Percentiles rank a stretch among this genome's conserved stretches.
Evolutionary conservation across 53 echinoderm and acorn worm genomes (phyloP).

Genomic region (Antedon mediterranea): DNA sequence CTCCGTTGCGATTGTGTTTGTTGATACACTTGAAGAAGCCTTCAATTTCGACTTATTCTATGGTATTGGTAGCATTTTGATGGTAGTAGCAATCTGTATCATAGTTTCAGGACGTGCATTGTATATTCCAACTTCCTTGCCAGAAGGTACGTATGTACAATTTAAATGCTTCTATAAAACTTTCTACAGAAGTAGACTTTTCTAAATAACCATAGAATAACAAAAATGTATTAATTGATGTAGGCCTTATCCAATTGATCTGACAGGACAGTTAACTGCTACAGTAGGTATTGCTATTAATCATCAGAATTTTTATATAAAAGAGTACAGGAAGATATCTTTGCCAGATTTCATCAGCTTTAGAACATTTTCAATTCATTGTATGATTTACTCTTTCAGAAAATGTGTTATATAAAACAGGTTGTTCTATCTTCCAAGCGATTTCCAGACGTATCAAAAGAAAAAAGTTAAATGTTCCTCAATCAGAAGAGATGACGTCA

Average conservation of each 20-base stretch:
- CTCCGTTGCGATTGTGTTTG: constrained; percentile 20
- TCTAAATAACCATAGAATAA: too few species aligned
- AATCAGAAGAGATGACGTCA: not conserved
- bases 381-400: not conserved
- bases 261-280: too few species aligned
- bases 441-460: not conserved
- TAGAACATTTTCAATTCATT: too few species aligned
- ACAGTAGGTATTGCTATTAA: too few species aligned
- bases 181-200: too few species aligned
- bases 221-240: too few species aligned
- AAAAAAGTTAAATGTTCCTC: not conserved
- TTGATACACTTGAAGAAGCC: constrained; percentile 16
- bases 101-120: not conserved
- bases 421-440: not conserved
- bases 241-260: too few species aligned
- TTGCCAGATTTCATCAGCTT: too few species aligned
- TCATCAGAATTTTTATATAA: too few species aligned
- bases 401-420: not conserved
- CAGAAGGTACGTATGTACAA: not conserved
- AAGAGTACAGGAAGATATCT: too few species aligned
- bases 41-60: constrained; percentile 18
- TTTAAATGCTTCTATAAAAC: too few species aligned
- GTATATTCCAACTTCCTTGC: not conserved
- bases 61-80: constrained; percentile 3
- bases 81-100: constrained; percentile 15